Evolutionary conservation across 2,113 vertebrate species (phyloP), one percentile per base, ranked within the genome.

Genomic region (Rhea americana): DNA sequence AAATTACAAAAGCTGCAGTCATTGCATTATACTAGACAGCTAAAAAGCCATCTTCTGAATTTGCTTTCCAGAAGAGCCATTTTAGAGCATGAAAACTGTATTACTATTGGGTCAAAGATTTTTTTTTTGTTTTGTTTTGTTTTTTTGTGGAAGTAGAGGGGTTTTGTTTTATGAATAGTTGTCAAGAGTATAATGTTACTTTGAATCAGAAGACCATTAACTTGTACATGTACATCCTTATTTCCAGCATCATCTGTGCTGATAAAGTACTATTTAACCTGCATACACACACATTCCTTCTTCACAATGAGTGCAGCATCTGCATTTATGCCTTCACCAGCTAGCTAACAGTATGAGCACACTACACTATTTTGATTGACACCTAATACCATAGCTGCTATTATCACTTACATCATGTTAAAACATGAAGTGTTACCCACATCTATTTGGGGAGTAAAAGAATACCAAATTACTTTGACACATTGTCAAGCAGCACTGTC

Each of bases 401-500:
- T 95, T 93, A 95, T 95, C 91, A 95, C 95, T 96, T 96, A 94
- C 83, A 90, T 96, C 91, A 95, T 81, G 71, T 80, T 94, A 91
- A 88, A 94, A 96, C 90, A 93, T 30, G 45, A 96, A 96, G 90
- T 91, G 95, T 94, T 95, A 94, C 95, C 96, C 95, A 95, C 80
- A 91, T 96, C 87, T 91, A 94, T 94, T 86, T 89, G 88, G 80
- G 90, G 90, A 91, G 83, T 91, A 91, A 91, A 93, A 93, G 90
- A 95, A 96, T 91, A 91, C 80, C 93, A 77, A 86, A 94, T 72
- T 96, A 92, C 91, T 94, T 95, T 96, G 96, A 95, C 95, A 96
- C 90, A 18, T 88, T 96, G 95, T 96, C 94, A 96, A 93, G 87
- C 89, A 90, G 88, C 59, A 82, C 90, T 91, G 93, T 95, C 95